A percentile compares a stretch with the other conserved stretches of the same genome.
These are phyloP conservation scores for Pangasius sanitwongsei DNA, from an alignment of 2,797 vertebrate species.

Conservation along the genomic window DNA sequence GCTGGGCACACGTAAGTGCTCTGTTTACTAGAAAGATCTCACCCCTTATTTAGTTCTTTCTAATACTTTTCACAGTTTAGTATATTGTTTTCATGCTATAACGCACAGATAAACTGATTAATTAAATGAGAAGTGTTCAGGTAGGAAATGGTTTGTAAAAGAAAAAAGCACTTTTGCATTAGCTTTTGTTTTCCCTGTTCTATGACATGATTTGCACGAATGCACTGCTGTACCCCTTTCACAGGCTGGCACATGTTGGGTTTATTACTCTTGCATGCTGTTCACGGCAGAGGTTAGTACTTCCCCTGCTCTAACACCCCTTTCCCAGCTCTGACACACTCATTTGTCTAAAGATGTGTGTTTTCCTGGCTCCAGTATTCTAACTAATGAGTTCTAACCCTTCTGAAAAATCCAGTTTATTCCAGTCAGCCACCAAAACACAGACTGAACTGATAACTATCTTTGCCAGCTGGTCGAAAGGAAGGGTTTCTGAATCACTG, in stretches of 20 bases:
- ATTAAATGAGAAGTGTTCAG: not conserved
- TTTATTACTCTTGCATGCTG: not conserved
- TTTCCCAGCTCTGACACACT: not conserved
- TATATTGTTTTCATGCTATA: not conserved
- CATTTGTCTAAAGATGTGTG: not conserved
- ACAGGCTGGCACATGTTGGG: constrained; percentile 25
- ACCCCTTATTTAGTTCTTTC: not conserved
- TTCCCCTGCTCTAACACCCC: not conserved
- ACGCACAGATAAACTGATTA: not conserved
- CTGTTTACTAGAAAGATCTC: not conserved
- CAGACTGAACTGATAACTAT: not conserved
- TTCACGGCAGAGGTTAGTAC: not conserved
- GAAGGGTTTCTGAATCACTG: not conserved
- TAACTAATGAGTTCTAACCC: not conserved
- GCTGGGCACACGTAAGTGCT: not conserved
- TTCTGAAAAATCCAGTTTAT: not conserved
- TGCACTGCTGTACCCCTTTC: not conserved
- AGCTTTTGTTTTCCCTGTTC: not conserved
- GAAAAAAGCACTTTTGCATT: not conserved
- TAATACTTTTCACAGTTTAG: not conserved
- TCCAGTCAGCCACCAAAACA: not conserved
- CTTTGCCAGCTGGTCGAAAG: not conserved
- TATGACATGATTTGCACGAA: not conserved
- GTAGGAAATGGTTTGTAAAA: constrained; percentile 13
- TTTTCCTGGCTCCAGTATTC: not conserved